Conservation (phyloP, 2,888 invertebrate genomes). For the Beris morrisii region DNA sequence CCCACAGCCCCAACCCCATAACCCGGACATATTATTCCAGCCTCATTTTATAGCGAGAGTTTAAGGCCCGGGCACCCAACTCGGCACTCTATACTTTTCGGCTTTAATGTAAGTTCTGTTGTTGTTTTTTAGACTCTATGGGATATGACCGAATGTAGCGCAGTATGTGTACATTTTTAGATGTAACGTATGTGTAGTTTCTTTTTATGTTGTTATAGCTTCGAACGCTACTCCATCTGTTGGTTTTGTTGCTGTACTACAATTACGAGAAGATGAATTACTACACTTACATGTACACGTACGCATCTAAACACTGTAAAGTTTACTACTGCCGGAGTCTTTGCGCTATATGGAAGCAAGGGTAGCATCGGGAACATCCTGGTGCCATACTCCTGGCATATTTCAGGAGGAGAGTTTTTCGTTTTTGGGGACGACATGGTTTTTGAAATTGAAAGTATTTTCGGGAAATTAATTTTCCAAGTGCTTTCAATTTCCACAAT, state of each 20-base stretch:
- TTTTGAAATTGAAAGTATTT: conserved; percentile 37
- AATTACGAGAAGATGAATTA: conserved; percentile 35
- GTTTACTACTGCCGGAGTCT: too few species aligned
- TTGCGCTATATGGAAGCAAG: too few species aligned
- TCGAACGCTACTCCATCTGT: not conserved
- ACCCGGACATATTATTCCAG: conserved; percentile 20
- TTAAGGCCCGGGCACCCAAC: conserved; percentile 30
- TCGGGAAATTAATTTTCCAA: conserved; percentile 38
- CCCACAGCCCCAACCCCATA: not conserved
- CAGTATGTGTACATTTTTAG: conserved; percentile 11
- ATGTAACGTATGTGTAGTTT: conserved; percentile 21
- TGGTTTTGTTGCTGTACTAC: conserved; percentile 2
- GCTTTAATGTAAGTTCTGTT: conserved; percentile 36
- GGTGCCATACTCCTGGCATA: too few species aligned
- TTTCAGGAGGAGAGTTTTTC: not conserved
- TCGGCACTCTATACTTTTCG: conserved; percentile 34
- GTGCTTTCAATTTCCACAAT: conserved; percentile 36
- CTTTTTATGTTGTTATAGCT: not conserved
- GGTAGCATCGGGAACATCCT: too few species aligned
- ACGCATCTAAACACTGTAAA: conserved; percentile 26
- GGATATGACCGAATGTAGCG: conserved; percentile 17
- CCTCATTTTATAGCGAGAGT: conserved; percentile 32
- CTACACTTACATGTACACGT: conserved; percentile 33
- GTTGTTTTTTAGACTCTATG: conserved; percentile 33
- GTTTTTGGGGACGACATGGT: conserved; percentile 30